These are phyloP conservation scores for Heliconius hortense DNA, from an alignment of 2,888 invertebrate species.

Conservation along the genomic window DNA sequence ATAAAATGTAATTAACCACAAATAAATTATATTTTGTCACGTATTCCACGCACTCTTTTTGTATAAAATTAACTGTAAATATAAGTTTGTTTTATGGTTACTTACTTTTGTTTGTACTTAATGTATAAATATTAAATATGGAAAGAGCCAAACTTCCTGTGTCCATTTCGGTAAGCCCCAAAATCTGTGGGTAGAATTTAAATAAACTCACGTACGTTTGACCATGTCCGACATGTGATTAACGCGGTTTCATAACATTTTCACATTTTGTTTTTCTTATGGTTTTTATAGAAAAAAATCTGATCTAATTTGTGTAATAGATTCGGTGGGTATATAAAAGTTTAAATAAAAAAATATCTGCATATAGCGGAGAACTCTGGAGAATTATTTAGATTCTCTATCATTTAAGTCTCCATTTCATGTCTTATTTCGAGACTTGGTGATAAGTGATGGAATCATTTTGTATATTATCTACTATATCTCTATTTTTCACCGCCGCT, in stretches of 20 bases:
- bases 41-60: too few species aligned
- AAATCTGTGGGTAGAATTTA: constrained; percentile 5
- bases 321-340: too few species aligned
- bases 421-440: too few species aligned
- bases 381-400: neutral
- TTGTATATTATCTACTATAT: too few species aligned
- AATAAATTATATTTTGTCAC: too few species aligned
- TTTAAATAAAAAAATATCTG: neutral
- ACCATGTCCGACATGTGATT: neutral
- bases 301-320: neutral
- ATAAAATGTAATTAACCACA: too few species aligned
- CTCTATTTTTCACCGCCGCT: too few species aligned
- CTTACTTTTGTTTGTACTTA: too few species aligned
- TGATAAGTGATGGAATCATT: too few species aligned
- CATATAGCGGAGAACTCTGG: too few species aligned
- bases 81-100: too few species aligned
- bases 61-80: too few species aligned
- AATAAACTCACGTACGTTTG: constrained; percentile 11
- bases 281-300: neutral
- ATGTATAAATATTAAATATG: neutral
- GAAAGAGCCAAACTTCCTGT: neutral
- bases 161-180: neutral
- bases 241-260: constrained; percentile 3
- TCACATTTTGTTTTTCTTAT: neutral
- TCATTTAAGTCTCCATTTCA: neutral